phyloP scores from a whole-genome alignment of 2,888 invertebrate genomes.

The Trichopria drosophilae region DNA sequence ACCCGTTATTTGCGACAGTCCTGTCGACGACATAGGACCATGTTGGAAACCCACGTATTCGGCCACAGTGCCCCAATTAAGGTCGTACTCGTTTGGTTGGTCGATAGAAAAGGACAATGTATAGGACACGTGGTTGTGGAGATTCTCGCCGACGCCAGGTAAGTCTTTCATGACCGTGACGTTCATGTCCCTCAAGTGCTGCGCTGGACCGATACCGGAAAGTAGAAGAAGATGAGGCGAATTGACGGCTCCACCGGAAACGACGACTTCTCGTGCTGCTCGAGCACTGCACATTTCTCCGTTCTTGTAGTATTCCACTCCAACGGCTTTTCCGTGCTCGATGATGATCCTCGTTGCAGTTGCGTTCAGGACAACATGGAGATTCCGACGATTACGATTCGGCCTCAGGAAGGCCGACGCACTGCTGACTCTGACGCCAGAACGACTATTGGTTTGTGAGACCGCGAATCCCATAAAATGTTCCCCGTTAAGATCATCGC shows the following conservation, averaged over 20 bases:
- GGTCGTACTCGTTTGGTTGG: conserved; percentile 61
- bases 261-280: conserved; percentile 59
- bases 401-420: conserved; percentile 68
- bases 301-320: conserved; percentile 63
- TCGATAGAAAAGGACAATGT: conserved; percentile 63
- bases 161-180: conserved; percentile 66
- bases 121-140: conserved; percentile 72
- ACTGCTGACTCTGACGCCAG: conserved; percentile 66
- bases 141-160: conserved; percentile 71
- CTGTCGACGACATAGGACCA: conserved; percentile 69
- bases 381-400: conserved; percentile 61
- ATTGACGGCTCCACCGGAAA: conserved; percentile 69
- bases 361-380: conserved; percentile 67
- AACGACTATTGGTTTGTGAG: conserved; percentile 67
- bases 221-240: conserved; percentile 69
- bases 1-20: conserved; percentile 68
- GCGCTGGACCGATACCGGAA: conserved; percentile 70
- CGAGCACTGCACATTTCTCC: conserved; percentile 43
- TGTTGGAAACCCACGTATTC: conserved; percentile 66
- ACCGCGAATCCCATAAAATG: conserved; percentile 67
- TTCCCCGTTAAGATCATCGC: conserved; percentile 68
- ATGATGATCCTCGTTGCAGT: conserved; percentile 65
- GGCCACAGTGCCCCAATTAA: conserved; percentile 67
- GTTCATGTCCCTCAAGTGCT: conserved; percentile 64
- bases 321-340: conserved; percentile 60